phyloP scores from a whole-genome alignment of 1,140 invertebrate genomes.

The Drosophila funebris region DNA sequence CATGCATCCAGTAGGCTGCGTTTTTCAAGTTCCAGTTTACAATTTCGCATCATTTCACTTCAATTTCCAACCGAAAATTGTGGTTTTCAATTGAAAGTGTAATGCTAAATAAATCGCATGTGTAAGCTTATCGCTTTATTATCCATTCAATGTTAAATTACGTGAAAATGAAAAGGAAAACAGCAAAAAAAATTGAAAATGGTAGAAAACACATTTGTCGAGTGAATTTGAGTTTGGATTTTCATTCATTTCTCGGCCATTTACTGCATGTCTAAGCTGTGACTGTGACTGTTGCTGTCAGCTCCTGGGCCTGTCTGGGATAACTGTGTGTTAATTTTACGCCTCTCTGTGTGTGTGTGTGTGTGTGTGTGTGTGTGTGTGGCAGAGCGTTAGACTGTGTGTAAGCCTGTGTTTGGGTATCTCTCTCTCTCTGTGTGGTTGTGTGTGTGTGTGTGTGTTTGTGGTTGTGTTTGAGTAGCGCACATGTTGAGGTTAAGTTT shows the following conservation, averaged over 20 bases:
- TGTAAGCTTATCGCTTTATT: neutral
- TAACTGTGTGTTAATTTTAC: conserved; percentile 76
- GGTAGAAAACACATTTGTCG: conserved; percentile 26
- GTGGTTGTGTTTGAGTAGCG: conserved; percentile 19
- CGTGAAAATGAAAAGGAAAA: conserved; percentile 5
- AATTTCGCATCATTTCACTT: neutral
- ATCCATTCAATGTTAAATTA: neutral
- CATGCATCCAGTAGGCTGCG: conserved; percentile 44
- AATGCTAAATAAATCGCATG: neutral
- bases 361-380: conserved; percentile 5
- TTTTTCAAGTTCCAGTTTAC: conserved; percentile 28
- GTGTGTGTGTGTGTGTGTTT: conserved; percentile 20
- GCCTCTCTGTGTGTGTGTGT: conserved; percentile 24
- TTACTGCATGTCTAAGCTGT: conserved; percentile 67
- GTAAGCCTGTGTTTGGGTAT: neutral
- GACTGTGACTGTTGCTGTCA: conserved; percentile 8
- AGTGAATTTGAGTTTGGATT: conserved; percentile 26
- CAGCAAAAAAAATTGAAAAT: too few species aligned
- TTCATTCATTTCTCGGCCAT: conserved; percentile 64
- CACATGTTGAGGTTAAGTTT: conserved; percentile 62
- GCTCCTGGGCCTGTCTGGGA: conserved; percentile 20
- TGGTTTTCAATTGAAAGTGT: too few species aligned
- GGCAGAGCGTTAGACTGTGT: neutral
- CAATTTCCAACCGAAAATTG: too few species aligned
- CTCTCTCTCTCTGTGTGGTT: too few species aligned